Evolutionary conservation across 2,888 invertebrate species (phyloP).

Genomic region (Heteromurus nitidus): DNA sequence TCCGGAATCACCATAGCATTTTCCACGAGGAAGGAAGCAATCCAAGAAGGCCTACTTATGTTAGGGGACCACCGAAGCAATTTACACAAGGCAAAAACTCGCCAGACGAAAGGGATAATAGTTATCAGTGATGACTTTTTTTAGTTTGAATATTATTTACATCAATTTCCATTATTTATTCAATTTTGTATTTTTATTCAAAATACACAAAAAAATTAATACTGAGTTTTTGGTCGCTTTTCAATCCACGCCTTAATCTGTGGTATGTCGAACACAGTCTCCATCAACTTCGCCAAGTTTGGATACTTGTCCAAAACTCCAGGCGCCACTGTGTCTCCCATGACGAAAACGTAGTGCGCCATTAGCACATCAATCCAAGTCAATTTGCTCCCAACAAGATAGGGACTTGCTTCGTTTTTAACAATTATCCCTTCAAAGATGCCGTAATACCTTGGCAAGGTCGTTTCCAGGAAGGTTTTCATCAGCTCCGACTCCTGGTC

Average conservation of each 20-base stretch:
- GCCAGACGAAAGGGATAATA: too few species aligned
- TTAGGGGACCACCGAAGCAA: slow-evolving; percentile 12
- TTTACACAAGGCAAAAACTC: too few species aligned
- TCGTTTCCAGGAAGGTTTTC: slow-evolving; percentile 42
- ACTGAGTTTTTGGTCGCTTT: slow-evolving; percentile 78
- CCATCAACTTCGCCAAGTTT: slow-evolving; percentile 78
- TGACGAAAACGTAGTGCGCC: slow-evolving; percentile 38
- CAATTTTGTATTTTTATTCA: too few species aligned
- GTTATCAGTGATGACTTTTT: too few species aligned
- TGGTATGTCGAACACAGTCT: slow-evolving; percentile 78
- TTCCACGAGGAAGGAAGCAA: slow-evolving; percentile 15
- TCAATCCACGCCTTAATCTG: slow-evolving; percentile 79
- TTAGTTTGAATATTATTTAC: too few species aligned
- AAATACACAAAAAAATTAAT: too few species aligned
- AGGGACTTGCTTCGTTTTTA: slow-evolving; percentile 21
- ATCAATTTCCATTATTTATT: too few species aligned
- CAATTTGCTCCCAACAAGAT: slow-evolving; percentile 55
- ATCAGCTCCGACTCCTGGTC: slow-evolving; percentile 49
- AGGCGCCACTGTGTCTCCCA: slow-evolving; percentile 18
- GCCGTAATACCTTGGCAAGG: slow-evolving; percentile 44
- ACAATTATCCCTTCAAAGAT: slow-evolving; percentile 42
- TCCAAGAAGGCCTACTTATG: background rate
- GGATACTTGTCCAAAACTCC: slow-evolving; percentile 77
- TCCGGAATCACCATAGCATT: background rate
- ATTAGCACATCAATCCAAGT: slow-evolving; percentile 56